Conservation (phyloP, 2,113 vertebrate genomes). For the Eudyptes chrysolophus region DNA sequence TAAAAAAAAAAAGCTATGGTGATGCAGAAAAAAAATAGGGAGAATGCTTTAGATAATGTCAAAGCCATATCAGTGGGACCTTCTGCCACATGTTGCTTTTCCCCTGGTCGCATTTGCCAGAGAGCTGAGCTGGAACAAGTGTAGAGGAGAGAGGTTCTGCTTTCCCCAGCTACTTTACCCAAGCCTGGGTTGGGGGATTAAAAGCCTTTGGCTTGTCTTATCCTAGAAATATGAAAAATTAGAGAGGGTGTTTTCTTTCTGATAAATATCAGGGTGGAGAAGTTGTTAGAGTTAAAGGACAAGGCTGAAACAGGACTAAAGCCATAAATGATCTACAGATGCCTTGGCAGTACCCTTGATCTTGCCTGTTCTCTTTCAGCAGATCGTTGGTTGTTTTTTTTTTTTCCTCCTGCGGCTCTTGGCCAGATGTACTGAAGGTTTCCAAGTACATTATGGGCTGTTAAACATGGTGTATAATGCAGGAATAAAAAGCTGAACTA, state of each 20-base stretch:
- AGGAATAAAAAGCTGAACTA: neutral
- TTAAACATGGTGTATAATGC: neutral
- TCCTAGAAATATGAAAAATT: neutral
- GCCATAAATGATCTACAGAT: constrained; percentile 11
- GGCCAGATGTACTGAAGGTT: constrained; percentile 6
- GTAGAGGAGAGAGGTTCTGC: neutral
- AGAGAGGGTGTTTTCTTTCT: neutral
- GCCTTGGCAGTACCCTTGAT: constrained; percentile 46
- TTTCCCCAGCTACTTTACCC: neutral
- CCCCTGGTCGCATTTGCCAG: rapidly evolving
- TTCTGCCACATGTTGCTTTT: neutral
- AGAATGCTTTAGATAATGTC: neutral
- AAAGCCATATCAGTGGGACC: too few species aligned
- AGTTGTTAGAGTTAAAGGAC: neutral
- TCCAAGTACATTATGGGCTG: neutral
- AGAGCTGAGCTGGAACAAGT: neutral
- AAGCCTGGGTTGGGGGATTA: neutral
- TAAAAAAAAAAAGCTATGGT: neutral
- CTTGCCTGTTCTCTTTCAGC: neutral
- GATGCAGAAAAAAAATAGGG: neutral
- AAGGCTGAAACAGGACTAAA: neutral
- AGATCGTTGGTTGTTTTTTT: neutral
- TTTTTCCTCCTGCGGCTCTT: neutral
- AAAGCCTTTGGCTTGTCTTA: neutral
- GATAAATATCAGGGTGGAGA: neutral